Evolutionary conservation across 2,797 vertebrate species (phyloP).

Genomic region (Semaprochilodus insignis): DNA sequence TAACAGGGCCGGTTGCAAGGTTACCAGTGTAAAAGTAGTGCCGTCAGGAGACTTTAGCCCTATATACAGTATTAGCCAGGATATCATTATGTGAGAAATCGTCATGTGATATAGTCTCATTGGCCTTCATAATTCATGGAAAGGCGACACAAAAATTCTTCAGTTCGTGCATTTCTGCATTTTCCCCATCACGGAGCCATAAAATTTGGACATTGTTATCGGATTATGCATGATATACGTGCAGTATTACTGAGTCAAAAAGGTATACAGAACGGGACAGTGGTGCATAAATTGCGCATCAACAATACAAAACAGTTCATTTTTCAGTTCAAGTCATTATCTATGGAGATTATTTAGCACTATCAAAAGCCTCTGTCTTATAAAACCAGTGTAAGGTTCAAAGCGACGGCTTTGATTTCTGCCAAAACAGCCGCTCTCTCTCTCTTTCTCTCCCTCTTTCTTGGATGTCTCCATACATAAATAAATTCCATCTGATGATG

Average conservation of each 20-base stretch:
- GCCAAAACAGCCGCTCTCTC: constrained; percentile 45
- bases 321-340: constrained; percentile 54
- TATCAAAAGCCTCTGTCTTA: constrained; percentile 47
- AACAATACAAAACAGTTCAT: constrained; percentile 53
- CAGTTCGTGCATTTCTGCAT: constrained; percentile 16
- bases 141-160: constrained; percentile 27
- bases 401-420: constrained; percentile 43
- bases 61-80: constrained; percentile 45
- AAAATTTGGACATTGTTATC: constrained; percentile 48
- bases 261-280: constrained; percentile 52
- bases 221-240: constrained; percentile 49
- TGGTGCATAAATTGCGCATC: constrained; percentile 45
- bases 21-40: constrained; percentile 68
- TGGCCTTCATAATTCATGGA: constrained; percentile 31
- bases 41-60: constrained; percentile 51
- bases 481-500: constrained; percentile 59
- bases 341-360: constrained; percentile 54
- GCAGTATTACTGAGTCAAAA: constrained; percentile 38
- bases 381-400: constrained; percentile 49
- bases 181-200: constrained; percentile 27
- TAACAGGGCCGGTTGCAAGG: constrained; percentile 70
- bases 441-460: constrained; percentile 21
- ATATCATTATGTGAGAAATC: constrained; percentile 29
- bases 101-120: background rate
- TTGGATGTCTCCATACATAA: constrained; percentile 47